Base-by-base conservation (phyloP, 2,113 vertebrate genomes). In the Acrocephalus kingi region DNA sequence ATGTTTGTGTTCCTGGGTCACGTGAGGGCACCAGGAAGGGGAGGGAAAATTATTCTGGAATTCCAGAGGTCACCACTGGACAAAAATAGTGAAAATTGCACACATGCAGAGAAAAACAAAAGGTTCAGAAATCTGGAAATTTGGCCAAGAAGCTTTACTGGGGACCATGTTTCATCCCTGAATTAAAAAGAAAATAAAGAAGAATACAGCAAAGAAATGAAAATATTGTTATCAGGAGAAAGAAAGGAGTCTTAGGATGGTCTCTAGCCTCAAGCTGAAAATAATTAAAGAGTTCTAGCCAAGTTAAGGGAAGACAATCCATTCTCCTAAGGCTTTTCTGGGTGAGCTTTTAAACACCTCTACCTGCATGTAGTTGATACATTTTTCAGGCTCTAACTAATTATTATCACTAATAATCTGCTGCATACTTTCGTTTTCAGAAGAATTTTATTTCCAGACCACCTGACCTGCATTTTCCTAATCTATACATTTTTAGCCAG, bases 21-120 rank as follows among this genome's bases (percentile, higher is more conserved):
- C 95, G 91, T 97, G 97, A 98, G 98, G 98, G 98, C 97, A 98
- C 97, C 96, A 97, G 98, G 97, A 98, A 98, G 97, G 98, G 97
- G 97, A 98, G 98, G 97, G 96, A 97, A 98, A 98, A 98, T 98
- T 98, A 98, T 98, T 97, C 97, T 95, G 97, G 97, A 98, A 99
- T 99, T 98, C 96, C 97, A 98, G 97, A 98, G 98, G 98, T 98
- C 98, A 98, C 96, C 17, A 74, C 89, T 98, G 97, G 96, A 98
- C 97, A 93, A 95, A 98, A 98, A 98, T 98, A 98, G 98, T 97
- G 98, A 98, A 99, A 99, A 99, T 99, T 98, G 98, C 97, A 97
- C 97, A 98, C 97, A 98, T 98, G 98, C 98, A 96, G 97, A 96
- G 97, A 97, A 98, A 98, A 98, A 98, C 87, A 91, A 97, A 98